Conservation (phyloP, 2,888 invertebrate genomes). For the Hoplodrina blanda region DNA sequence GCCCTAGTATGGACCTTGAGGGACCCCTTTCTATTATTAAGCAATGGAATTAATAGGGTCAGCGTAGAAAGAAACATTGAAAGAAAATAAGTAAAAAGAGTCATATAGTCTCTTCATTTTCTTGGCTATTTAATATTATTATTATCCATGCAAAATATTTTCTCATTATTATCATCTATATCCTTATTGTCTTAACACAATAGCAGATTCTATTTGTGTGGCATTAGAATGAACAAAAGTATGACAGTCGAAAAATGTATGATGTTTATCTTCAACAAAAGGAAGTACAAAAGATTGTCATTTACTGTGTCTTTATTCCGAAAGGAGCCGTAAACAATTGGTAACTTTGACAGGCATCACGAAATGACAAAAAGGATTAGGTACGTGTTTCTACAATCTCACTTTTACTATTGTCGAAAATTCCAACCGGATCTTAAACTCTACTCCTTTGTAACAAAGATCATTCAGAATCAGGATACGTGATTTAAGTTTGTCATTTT, state of each 20-base stretch:
- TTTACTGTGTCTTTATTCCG: constrained; percentile 81
- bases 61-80: background rate
- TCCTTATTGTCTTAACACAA: constrained; percentile 62
- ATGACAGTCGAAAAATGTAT: constrained; percentile 80
- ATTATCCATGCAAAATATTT: constrained; percentile 53
- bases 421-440: constrained; percentile 63
- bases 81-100: background rate
- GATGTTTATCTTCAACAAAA: constrained; percentile 85
- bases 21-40: constrained; percentile 3
- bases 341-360: constrained; percentile 86
- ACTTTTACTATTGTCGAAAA: constrained; percentile 37
- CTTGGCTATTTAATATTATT: constrained; percentile 11
- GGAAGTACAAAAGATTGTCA: constrained; percentile 83
- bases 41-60: background rate
- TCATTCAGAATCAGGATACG: constrained; percentile 32
- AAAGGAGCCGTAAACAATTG: constrained; percentile 86
- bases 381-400: constrained; percentile 63
- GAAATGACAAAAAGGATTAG: constrained; percentile 86
- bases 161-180: constrained; percentile 59
- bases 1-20: background rate
- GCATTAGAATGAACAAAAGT: constrained; percentile 79
- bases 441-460: constrained; percentile 56
- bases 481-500: constrained; percentile 53
- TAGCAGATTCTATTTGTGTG: constrained; percentile 77
- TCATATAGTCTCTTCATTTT: constrained; percentile 8